Percentiles rank a stretch among this genome's conserved stretches.
These are phyloP conservation scores for Agrochola lota DNA, from an alignment of 2,888 invertebrate species.

Conservation along the genomic window DNA sequence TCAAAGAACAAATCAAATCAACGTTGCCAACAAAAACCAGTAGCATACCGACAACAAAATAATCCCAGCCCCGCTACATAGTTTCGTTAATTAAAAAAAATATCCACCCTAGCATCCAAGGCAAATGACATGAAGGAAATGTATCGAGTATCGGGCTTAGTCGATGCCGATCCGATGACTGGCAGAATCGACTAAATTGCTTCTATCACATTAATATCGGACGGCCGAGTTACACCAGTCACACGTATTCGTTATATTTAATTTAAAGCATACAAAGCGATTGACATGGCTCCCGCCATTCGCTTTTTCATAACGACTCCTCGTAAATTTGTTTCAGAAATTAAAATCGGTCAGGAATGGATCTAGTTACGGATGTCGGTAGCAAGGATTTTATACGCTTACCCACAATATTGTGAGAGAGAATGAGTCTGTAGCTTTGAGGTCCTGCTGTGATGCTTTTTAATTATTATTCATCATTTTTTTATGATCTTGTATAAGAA, in stretches of 20 bases:
- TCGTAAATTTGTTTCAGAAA: slow-evolving; percentile 80
- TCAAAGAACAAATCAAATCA: slow-evolving; percentile 57
- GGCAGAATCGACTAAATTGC: slow-evolving; percentile 85
- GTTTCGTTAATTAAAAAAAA: slow-evolving; percentile 75
- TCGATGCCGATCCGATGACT: slow-evolving; percentile 82
- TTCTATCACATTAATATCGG: slow-evolving; percentile 84
- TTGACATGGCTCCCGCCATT: slow-evolving; percentile 85
- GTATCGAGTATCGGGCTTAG: slow-evolving; percentile 70
- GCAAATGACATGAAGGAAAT: slow-evolving; percentile 77
- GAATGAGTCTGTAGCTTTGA: slow-evolving; percentile 39
- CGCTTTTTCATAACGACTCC: slow-evolving; percentile 82
- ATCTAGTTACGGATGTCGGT: slow-evolving; percentile 74
- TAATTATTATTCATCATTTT: slow-evolving; percentile 46
- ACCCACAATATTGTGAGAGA: slow-evolving; percentile 25
- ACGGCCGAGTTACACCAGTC: slow-evolving; percentile 77
- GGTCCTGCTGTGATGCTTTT: slow-evolving; percentile 52
- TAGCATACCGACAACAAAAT: slow-evolving; percentile 59
- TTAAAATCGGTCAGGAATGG: slow-evolving; percentile 73
- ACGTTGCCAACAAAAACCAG: slow-evolving; percentile 49
- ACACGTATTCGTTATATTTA: slow-evolving; percentile 85
- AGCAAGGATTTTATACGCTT: slow-evolving; percentile 67
- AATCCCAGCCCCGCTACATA: slow-evolving; percentile 60
- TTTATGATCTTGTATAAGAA: slow-evolving; percentile 19
- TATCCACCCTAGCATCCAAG: slow-evolving; percentile 70
- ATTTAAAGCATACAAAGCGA: slow-evolving; percentile 88